phyloP scores from a whole-genome alignment of 2,888 invertebrate species.

The Incurvaria masculella region DNA sequence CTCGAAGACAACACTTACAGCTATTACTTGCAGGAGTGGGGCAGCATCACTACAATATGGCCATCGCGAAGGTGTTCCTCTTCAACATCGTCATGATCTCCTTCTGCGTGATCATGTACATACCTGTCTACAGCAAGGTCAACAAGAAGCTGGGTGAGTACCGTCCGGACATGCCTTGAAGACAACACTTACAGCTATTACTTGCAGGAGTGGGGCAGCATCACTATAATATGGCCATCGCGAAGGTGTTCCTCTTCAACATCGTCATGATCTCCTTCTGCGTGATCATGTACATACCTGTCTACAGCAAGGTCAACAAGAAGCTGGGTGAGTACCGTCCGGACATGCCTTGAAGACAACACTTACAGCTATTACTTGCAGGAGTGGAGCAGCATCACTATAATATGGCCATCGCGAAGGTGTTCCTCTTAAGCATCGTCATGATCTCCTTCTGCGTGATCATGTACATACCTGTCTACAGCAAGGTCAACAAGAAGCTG shows the following conservation, averaged over 20 bases:
- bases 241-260: constrained; percentile 41
- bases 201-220: not conserved
- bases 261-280: constrained; percentile 44
- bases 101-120: constrained; percentile 44
- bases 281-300: constrained; percentile 44
- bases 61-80: constrained; percentile 37
- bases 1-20: not conserved
- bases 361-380: too few relatives aligned
- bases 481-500: constrained; percentile 27
- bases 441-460: constrained; percentile 45
- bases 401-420: constrained; percentile 34
- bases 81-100: constrained; percentile 43
- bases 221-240: constrained; percentile 19
- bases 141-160: constrained; percentile 16
- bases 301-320: constrained; percentile 38
- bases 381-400: constrained; percentile 31
- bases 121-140: constrained; percentile 45
- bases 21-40: constrained; percentile 12
- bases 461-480: constrained; percentile 47
- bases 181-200: not conserved
- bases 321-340: not conserved
- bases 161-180: not conserved
- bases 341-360: too few relatives aligned
- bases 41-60: constrained; percentile 30
- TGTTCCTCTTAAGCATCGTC: constrained; percentile 39